phyloP scores from a whole-genome alignment of 2,797 vertebrate genomes.

The Luscinia luscinia region DNA sequence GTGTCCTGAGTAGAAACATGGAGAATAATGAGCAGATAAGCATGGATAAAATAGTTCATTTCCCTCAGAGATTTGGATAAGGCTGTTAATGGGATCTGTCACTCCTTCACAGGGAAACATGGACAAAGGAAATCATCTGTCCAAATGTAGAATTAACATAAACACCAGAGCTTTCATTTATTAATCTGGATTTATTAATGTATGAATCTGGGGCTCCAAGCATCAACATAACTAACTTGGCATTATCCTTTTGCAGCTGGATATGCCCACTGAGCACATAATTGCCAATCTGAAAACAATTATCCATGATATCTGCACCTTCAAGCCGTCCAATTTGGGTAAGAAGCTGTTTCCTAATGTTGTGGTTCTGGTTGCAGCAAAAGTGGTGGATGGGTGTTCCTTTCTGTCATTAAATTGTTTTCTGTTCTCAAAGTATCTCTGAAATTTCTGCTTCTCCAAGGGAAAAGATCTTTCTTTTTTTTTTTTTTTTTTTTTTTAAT shows the following conservation, averaged over 20 bases:
- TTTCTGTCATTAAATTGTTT: not conserved
- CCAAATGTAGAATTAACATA: not conserved
- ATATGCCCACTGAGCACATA: slow-evolving; percentile 89
- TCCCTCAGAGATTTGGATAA: not conserved
- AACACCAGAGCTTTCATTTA: not conserved
- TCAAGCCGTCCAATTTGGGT: slow-evolving; percentile 82
- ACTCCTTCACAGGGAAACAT: not conserved
- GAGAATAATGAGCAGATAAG: not conserved
- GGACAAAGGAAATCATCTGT: not conserved
- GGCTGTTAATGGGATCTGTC: not conserved
- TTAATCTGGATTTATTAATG: not conserved
- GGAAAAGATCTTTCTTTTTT: not conserved
- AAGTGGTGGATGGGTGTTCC: not conserved
- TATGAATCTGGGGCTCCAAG: not conserved
- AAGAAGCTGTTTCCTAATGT: not conserved
- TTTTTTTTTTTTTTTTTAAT: not conserved
- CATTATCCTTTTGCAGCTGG: slow-evolving; percentile 80
- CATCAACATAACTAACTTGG: not conserved
- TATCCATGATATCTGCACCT: slow-evolving; percentile 84
- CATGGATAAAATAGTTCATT: fast-evolving
- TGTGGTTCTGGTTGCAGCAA: not conserved
- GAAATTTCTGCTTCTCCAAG: not conserved
- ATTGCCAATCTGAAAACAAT: slow-evolving; percentile 83
- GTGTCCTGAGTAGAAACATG: fast-evolving
- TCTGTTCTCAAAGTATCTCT: not conserved